phyloP scores from a whole-genome alignment of 2,113 vertebrate genomes.

The Phyllostomus hastatus region DNA sequence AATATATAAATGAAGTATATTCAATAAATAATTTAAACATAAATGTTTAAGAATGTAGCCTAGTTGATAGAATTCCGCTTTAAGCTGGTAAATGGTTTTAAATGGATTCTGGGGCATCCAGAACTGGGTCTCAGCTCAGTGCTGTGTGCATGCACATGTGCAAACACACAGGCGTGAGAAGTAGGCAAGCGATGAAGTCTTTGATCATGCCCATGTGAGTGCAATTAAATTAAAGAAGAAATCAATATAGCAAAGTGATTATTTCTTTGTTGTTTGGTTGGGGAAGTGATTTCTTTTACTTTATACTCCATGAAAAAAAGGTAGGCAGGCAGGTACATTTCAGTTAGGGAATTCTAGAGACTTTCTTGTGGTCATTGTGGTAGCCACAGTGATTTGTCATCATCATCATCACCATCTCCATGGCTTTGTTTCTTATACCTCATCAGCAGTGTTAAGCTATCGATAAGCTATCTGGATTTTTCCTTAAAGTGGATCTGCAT shows the following conservation, averaged over 20 bases:
- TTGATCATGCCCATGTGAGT: not conserved
- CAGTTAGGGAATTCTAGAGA: not conserved
- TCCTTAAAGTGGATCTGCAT: not conserved
- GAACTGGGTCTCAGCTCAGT: not conserved
- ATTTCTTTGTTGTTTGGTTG: not conserved
- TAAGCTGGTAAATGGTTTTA: not conserved
- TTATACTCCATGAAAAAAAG: not conserved
- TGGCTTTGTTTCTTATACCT: not conserved
- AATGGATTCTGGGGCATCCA: not conserved
- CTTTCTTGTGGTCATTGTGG: not conserved
- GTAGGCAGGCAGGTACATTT: not conserved
- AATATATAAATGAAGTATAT: not conserved
- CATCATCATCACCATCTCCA: no score
- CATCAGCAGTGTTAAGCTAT: not conserved
- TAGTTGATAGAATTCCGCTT: not conserved
- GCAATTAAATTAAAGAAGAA: not conserved
- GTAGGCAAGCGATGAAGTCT: not conserved
- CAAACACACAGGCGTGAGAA: not conserved
- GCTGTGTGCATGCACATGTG: not conserved
- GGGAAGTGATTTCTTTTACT: not conserved
- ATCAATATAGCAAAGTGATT: not conserved
- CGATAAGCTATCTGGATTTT: not conserved
- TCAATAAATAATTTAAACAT: not conserved
- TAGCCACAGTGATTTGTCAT: no score
- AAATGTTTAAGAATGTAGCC: not conserved